Evolutionary conservation across 2,113 vertebrate genomes (phyloP), one percentile per base, ranked within the genome.

Genomic region (Pterophyllum scalare): DNA sequence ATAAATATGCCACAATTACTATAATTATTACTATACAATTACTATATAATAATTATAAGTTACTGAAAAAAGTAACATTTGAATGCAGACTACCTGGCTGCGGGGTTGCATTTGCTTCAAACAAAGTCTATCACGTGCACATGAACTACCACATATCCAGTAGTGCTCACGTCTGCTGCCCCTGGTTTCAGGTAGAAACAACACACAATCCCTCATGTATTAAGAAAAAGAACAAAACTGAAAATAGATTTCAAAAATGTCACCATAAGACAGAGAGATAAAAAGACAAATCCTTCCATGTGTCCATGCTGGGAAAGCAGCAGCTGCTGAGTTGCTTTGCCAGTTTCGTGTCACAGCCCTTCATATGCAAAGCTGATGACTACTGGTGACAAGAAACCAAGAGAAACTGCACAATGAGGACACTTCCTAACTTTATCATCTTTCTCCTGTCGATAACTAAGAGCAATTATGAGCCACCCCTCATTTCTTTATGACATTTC

Each of bases 271-370:
- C 17, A 31, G 28, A 5, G 59, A 52, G 57, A 80, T 62, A 31
- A 59, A 43, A 54, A 79, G 56, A 35, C 49, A 15, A 58, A 81
- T 54, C 26, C 12, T 19, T 67, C 59, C 76, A 26, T 54, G 60
- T 59, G 77, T 59, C n/a, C 61, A 28, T 12, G 46, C 57, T 43
- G 43, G 24, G 77, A 59, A 74, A 81, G 80, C 54, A 79, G 64
- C 84, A 89, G 74, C 81, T 89, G 81, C 31, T 84, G 14, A 31
- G 13, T 17, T 28, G 38, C 24, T 35, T 28, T 40, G 72, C 80
- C 77, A 80, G 87, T 83, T 89, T 77, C n/a, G 40, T 83, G 76
- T 82, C 79, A 61, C 43, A 61, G 60, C 80, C 77, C 40, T 74
- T 81, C 52, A 54, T 46, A 65, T 14, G 60, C 81, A 28, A 59